A percentile compares a stretch with the other conserved stretches of the same genome.
Evolutionary conservation across 2,888 invertebrate genomes (phyloP).

Genomic region (Octodonta nipae): DNA sequence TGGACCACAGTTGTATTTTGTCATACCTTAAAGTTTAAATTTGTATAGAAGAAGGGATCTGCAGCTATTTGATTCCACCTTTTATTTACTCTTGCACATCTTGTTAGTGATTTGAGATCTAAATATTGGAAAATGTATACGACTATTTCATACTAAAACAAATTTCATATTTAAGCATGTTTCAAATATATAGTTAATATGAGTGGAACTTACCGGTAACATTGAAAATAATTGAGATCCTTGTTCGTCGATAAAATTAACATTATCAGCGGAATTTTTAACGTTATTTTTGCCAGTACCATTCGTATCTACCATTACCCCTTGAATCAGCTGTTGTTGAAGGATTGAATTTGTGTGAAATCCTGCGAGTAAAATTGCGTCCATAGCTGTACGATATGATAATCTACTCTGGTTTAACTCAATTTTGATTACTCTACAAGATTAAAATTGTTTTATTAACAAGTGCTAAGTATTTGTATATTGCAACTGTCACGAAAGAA

Average conservation of each 20-base stretch:
- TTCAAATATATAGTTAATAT: conserved; percentile 13
- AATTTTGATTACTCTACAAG: no score
- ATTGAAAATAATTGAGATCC: no score
- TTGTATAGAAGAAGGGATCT: conserved; percentile 64
- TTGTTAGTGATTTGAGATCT: conserved; percentile 64
- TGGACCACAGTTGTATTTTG: conserved; percentile 1
- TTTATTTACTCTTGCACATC: conserved; percentile 61
- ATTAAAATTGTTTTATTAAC: no score
- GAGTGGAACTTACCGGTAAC: conserved; percentile 22
- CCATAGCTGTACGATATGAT: conserved; percentile 77
- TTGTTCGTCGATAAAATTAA: no score
- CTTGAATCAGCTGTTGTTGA: conserved; percentile 20
- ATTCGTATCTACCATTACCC: no score
- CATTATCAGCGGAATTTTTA: no score
- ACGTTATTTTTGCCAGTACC: no score
- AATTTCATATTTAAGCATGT: no score
- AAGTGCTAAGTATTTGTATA: no score
- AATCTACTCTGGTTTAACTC: conserved; percentile 74
- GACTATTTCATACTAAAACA: conserved; percentile 67
- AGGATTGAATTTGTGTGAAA: conserved; percentile 23
- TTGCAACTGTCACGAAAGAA: no score
- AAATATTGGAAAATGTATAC: conserved; percentile 66
- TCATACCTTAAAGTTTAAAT: conserved; percentile 58
- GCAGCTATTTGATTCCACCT: conserved; percentile 58
- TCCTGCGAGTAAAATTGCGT: conserved; percentile 70